phyloP scores from a whole-genome alignment of 2,113 vertebrate genomes.

The Ptilonorhynchus violaceus region DNA sequence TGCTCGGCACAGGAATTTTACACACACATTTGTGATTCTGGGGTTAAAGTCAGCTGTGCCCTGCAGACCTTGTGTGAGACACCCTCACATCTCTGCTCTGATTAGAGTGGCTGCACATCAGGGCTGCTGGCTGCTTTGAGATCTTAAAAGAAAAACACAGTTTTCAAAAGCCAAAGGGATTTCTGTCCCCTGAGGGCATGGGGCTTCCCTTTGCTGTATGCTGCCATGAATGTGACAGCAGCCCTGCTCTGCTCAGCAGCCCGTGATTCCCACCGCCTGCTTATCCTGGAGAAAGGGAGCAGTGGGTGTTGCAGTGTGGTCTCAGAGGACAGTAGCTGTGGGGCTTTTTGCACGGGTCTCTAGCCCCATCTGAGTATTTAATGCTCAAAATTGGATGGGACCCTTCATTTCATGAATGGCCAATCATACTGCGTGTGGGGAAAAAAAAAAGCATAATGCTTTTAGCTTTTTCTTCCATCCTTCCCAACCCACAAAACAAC shows the following conservation, averaged over 20 bases:
- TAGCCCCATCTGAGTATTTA: background rate
- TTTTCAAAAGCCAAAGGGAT: background rate
- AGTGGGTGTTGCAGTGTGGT: background rate
- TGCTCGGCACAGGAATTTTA: background rate
- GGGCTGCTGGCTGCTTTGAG: background rate
- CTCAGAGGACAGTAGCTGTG: background rate
- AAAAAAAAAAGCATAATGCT: background rate
- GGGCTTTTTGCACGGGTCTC: background rate
- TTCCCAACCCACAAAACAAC: background rate
- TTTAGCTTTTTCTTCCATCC: background rate
- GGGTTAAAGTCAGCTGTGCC: background rate
- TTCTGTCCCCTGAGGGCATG: background rate
- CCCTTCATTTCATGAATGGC: background rate
- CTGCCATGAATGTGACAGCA: background rate
- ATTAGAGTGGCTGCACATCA: rapidly evolving
- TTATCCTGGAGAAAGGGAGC: background rate
- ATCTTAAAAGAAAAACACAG: background rate
- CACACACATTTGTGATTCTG: background rate
- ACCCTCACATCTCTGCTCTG: background rate
- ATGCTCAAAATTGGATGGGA: background rate
- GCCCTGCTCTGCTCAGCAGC: background rate
- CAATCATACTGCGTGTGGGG: too few species aligned
- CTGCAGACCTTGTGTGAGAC: background rate
- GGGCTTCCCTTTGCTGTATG: background rate
- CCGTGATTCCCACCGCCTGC: rapidly evolving